Conservation (phyloP, 2,888 invertebrate species). For the Strigamia transsilvanica region DNA sequence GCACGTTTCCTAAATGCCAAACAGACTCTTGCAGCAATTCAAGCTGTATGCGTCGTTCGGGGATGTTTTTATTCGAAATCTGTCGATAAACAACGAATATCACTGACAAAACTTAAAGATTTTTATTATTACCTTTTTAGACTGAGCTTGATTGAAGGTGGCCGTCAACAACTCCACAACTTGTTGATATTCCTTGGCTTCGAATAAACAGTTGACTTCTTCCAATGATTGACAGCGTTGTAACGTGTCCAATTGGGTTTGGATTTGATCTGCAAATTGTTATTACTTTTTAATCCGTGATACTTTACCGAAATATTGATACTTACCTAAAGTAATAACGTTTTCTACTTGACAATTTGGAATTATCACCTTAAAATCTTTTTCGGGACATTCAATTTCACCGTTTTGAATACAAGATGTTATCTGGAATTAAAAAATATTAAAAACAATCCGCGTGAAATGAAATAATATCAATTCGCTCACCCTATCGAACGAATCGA, state of each 20-base stretch:
- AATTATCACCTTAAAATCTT: conserved; percentile 55
- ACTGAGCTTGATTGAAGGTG: conserved; percentile 57
- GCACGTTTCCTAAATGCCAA: conserved; percentile 51
- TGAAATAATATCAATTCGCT: not conserved
- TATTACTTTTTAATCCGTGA: too few relatives aligned
- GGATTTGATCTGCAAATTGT: conserved; percentile 60
- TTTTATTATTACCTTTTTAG: conserved; percentile 56
- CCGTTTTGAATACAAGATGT: conserved; percentile 2
- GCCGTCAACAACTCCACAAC: conserved; percentile 62
- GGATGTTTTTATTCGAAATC: conserved; percentile 46
- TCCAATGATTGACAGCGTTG: conserved; percentile 63
- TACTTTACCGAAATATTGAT: not conserved
- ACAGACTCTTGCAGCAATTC: conserved; percentile 55
- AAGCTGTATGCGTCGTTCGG: conserved; percentile 55
- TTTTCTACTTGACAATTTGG: conserved; percentile 60
- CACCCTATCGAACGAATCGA: conserved; percentile 61
- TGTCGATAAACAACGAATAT: not conserved
- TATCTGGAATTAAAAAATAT: conserved; percentile 33
- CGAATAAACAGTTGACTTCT: conserved; percentile 63
- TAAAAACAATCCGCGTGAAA: not conserved
- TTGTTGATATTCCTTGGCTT: conserved; percentile 61
- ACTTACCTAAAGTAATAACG: conserved; percentile 59
- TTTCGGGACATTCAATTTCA: conserved; percentile 36
- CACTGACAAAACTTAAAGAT: not conserved
- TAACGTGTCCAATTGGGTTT: conserved; percentile 61